Conservation (phyloP, 1,140 invertebrate species). For the Halictus rubicundus region DNA sequence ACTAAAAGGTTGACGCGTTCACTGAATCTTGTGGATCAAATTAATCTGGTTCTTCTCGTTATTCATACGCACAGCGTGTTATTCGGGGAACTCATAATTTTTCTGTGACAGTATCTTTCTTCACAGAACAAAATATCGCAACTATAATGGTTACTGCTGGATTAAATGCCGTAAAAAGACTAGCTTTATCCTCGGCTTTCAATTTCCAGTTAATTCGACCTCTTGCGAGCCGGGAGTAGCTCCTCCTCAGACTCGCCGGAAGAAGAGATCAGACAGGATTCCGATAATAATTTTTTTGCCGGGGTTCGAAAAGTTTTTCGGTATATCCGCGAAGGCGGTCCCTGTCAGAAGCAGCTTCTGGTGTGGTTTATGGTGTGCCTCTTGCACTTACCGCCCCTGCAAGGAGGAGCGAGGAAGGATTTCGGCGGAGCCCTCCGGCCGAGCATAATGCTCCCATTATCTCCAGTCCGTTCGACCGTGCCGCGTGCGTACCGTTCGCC, state of each 20-base stretch:
- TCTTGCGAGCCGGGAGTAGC: neutral
- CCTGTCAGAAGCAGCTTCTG: constrained; percentile 69
- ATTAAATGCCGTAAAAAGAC: too few species aligned
- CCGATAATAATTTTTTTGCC: constrained; percentile 62
- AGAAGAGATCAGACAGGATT: constrained; percentile 43
- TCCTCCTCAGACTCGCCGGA: neutral
- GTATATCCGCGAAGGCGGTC: constrained; percentile 30
- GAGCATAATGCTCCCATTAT: constrained; percentile 73
- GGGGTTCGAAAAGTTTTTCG: constrained; percentile 52
- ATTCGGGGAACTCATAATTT: too few species aligned
- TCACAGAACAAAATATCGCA: too few species aligned
- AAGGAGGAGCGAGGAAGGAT: constrained; percentile 53
- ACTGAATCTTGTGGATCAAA: too few species aligned
- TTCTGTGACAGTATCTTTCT: too few species aligned
- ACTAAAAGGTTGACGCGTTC: too few species aligned
- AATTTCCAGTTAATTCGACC: neutral
- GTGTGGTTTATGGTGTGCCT: constrained; percentile 67
- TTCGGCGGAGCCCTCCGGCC: constrained; percentile 55
- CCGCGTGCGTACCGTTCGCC: constrained; percentile 36
- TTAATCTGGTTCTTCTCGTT: too few species aligned
- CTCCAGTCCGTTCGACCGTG: constrained; percentile 65
- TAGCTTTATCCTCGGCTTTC: neutral
- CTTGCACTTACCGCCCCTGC: constrained; percentile 44
- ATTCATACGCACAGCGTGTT: too few species aligned
- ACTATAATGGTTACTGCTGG: too few species aligned